Percentiles rank a stretch among this genome's conserved stretches.
phyloP scores from a whole-genome alignment of 2,888 invertebrate genomes.

The Habrosyne pyritoides region DNA sequence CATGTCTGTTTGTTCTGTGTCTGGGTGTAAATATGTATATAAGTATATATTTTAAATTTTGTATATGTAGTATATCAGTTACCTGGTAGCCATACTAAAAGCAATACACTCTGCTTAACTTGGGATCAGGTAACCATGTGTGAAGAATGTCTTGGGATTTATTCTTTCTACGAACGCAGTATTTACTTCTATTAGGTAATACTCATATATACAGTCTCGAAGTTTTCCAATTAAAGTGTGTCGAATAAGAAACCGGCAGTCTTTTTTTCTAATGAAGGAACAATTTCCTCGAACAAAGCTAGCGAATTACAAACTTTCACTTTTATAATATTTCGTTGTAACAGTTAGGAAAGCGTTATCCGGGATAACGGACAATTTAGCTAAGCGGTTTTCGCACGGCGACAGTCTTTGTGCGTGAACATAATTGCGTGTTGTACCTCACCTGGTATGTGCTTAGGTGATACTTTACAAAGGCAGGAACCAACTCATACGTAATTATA shows the following conservation, averaged over 20 bases:
- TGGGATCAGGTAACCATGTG: too few species aligned
- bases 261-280: constrained; percentile 3
- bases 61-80: too few species aligned
- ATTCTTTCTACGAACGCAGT: background rate
- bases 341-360: background rate
- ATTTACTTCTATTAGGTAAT: background rate
- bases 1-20: too few species aligned
- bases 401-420: constrained; percentile 20
- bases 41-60: too few species aligned
- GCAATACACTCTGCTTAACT: too few species aligned
- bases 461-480: constrained; percentile 9
- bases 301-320: background rate
- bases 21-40: too few species aligned
- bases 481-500: constrained; percentile 22
- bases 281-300: background rate
- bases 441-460: background rate
- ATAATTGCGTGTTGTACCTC: constrained; percentile 15
- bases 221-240: constrained; percentile 7
- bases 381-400: constrained; percentile 11
- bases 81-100: too few species aligned
- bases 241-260: background rate
- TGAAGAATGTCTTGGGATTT: too few species aligned
- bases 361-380: background rate
- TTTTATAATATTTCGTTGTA: constrained; percentile 2
- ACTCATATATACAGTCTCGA: background rate